Evolutionary conservation across 2,113 vertebrate species (phyloP), one percentile per base, ranked within the genome.

Genomic region (Notarius lentiginosus): DNA sequence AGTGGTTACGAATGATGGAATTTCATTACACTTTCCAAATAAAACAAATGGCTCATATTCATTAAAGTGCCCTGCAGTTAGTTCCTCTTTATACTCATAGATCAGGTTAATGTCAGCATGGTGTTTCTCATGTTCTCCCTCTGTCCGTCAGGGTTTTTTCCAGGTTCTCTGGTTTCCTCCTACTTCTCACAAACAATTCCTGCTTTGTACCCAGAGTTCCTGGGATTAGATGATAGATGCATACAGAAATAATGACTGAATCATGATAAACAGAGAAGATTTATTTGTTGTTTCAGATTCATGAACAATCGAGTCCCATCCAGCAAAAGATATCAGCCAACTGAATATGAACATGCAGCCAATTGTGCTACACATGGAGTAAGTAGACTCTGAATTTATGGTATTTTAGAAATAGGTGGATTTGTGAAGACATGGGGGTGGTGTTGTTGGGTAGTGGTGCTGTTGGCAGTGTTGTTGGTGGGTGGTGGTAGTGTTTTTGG

Each of bases 341-440:
- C 98, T 0, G 97, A 98, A 56, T 99, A 98, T 0, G 98, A 99
- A 87, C 98, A 99, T 0, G 97, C 96, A 0, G 98, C 98, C 0
- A 99, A 99, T 94, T 98, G 97, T 88, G 97, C 96, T 90, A 99
- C 97, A 7, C 98, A 99, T 0, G 98, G 96, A 68, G 98, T 99
- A 93, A 97, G 97, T 93, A 14, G 17, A 63, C 7, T 55, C 1
- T 15, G 30, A 4, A n/a, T 41, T 84, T 61, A 24, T 87, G 17
- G 72, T 82, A 24, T 82, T 41, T 22, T 47, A 27, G 27, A 66
- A 72, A 24, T 49, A 51, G 18, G 41, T 87, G 34, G 55, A 47
- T 63, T 30, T 87, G 41, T 49, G 49, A 49, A 53, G 11, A 30
- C 41, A 30, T 47, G 56, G 8, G 65, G 72, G 53, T 53, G n/a